phyloP scores from a whole-genome alignment of 2,888 invertebrate genomes.

The Leucoma salicis region DNA sequence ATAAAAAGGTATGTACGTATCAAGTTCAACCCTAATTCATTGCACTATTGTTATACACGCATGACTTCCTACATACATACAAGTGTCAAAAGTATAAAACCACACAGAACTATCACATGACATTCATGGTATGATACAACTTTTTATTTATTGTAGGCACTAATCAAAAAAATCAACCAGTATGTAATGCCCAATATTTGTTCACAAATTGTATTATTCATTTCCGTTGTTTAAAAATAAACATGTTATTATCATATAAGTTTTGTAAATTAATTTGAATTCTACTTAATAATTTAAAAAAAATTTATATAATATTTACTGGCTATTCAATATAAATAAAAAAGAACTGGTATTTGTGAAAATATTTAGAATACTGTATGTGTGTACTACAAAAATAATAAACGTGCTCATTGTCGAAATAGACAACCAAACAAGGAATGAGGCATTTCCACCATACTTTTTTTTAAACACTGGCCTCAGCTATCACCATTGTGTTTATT shows the following conservation, averaged over 20 bases:
- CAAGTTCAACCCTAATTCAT: constrained; percentile 16
- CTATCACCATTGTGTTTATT: constrained; percentile 55
- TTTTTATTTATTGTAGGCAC: constrained; percentile 45
- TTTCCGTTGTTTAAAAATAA: background rate
- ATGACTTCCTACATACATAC: constrained; percentile 47
- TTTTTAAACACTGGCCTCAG: constrained; percentile 66
- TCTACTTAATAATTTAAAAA: too few species aligned
- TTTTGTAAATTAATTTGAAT: too few species aligned
- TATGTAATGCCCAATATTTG: constrained; percentile 38
- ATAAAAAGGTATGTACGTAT: constrained; percentile 1
- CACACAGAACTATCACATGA: constrained; percentile 35
- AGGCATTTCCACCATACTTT: constrained; percentile 40
- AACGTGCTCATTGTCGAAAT: constrained; percentile 20
- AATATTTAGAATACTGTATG: constrained; percentile 16
- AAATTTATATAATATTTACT: background rate
- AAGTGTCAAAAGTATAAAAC: constrained; percentile 44
- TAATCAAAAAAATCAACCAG: constrained; percentile 40
- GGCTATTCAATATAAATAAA: background rate
- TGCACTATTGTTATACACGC: constrained; percentile 34
- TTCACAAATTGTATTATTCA: background rate
- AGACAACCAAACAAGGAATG: constrained; percentile 27
- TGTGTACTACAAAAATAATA: constrained; percentile 33
- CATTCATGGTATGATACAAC: constrained; percentile 32
- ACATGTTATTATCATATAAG: background rate
- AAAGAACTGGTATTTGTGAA: background rate